Percentiles rank a stretch among this genome's conserved stretches.
phyloP scores from a whole-genome alignment of 2,888 invertebrate species.

The Marasmarcha lunaedactyla region DNA sequence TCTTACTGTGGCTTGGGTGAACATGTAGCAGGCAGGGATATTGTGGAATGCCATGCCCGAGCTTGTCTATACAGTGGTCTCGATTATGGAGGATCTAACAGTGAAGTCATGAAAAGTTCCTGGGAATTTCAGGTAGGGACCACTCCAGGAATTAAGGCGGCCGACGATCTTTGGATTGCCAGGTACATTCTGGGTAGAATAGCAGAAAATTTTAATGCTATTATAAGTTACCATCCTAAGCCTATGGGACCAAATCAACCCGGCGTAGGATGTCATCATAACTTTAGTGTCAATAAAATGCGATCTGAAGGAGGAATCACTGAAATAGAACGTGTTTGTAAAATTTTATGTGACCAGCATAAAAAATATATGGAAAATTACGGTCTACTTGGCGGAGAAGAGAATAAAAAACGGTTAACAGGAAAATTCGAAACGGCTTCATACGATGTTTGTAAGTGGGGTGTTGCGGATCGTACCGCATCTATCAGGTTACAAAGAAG shows the following conservation, averaged over 20 bases:
- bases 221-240: constrained; percentile 78
- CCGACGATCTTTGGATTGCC: constrained; percentile 90
- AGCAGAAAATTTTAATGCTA: constrained; percentile 86
- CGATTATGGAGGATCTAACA: constrained; percentile 93
- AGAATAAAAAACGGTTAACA: constrained; percentile 93
- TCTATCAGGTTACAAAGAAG: constrained; percentile 92
- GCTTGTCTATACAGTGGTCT: constrained; percentile 94
- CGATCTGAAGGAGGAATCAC: constrained; percentile 78
- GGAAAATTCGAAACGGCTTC: constrained; percentile 95
- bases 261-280: constrained; percentile 89
- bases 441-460: constrained; percentile 91
- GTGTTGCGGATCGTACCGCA: constrained; percentile 91
- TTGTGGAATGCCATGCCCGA: constrained; percentile 85
- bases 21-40: constrained; percentile 91
- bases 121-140: constrained; percentile 94
- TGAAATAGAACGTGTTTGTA: constrained; percentile 90
- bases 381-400: constrained; percentile 91
- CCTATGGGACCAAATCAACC: constrained; percentile 87
- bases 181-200: constrained; percentile 85
- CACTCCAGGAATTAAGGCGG: constrained; percentile 82
- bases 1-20: constrained; percentile 96
- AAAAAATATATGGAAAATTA: constrained; percentile 92
- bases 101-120: constrained; percentile 96
- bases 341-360: constrained; percentile 89
- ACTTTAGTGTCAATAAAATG: constrained; percentile 91